Evolutionary conservation across 2,888 invertebrate genomes (phyloP), one percentile per base, ranked within the genome.

Genomic region (Amiota mariae): DNA sequence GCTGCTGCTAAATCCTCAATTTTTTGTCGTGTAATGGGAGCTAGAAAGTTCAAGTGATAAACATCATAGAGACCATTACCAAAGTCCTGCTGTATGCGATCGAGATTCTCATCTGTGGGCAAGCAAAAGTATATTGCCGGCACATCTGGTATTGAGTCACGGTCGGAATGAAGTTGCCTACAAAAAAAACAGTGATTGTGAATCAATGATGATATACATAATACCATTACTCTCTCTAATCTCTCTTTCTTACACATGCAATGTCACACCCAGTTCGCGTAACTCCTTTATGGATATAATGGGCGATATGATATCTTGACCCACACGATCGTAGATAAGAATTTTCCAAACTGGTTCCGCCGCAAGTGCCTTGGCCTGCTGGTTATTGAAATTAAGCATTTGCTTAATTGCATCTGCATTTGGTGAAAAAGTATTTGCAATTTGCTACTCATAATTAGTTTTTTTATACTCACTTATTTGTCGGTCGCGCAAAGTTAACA

Each of bases 281-380:
- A 99, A 92, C 87, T 99, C 98, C 90, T 98, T 98, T 18, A 99
- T 95, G 20, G 98, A 96, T 87, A 99, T 93, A 71, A 99, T 91
- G 0, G 99, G 99, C 13, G 99, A 98, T 84, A 99, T 98, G 70
- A 99, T 98, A 89, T 99, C 99, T 91, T 99, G 99, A 4, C 99
- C 99, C 81, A 95, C 94, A 85, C 96, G 93, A 89, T 99, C 99
- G 88, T 98, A 99, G 77, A 99, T 94, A 76, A 99, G 91, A 74
- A 99, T 94, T 92, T 98, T 98, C 98, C 98, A 98, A 13, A 95
- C 94, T 36, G 98, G 98, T 90, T 98, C 97, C 54, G 94, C 93
- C 11, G 94, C 93, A 66, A 94, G 92, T 75, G 93, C 92, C 89
- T 95, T 96, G 2, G 94, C 93, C 77, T 94, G 91, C 51, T 95